phyloP scores from a whole-genome alignment of 35 echinoderm and acorn worm species.

The Stichopus chloronotus region DNA sequence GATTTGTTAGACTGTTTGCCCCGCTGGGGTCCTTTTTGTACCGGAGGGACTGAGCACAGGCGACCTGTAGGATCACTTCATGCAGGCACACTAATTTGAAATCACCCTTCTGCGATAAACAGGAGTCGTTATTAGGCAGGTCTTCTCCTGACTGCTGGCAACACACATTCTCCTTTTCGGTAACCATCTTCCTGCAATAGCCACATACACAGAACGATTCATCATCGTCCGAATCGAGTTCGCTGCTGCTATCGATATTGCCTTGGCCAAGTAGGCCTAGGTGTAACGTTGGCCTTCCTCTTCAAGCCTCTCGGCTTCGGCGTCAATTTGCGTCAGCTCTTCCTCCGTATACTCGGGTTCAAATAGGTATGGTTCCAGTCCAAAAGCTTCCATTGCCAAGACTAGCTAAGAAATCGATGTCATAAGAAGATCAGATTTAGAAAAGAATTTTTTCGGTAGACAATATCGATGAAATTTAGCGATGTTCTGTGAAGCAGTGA shows the following conservation, averaged over 20 bases:
- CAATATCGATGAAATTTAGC: too few relatives aligned
- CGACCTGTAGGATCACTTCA: neutral
- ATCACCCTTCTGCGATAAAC: neutral
- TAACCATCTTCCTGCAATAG: neutral
- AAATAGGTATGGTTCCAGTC: neutral
- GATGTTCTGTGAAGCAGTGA: too few relatives aligned
- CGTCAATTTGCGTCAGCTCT: neutral
- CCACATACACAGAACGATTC: neutral
- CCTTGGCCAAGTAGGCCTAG: neutral
- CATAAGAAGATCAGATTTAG: too few relatives aligned
- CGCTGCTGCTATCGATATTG: neutral
- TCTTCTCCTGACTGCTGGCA: neutral
- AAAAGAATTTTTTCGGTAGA: too few relatives aligned
- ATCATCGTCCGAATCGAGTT: neutral
- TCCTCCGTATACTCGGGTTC: neutral
- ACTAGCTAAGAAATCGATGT: too few relatives aligned
- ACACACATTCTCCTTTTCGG: neutral
- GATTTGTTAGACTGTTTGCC: neutral
- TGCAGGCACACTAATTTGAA: neutral
- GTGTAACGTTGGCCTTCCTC: neutral
- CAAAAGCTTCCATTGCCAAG: too few relatives aligned
- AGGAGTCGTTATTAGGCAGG: neutral
- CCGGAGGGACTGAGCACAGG: neutral
- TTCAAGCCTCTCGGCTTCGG: neutral
- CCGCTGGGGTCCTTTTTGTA: neutral